Evolutionary conservation across 35 echinoderm and acorn worm genomes (phyloP), one percentile per base, ranked within the genome.

Genomic region (Diadema setosum): DNA sequence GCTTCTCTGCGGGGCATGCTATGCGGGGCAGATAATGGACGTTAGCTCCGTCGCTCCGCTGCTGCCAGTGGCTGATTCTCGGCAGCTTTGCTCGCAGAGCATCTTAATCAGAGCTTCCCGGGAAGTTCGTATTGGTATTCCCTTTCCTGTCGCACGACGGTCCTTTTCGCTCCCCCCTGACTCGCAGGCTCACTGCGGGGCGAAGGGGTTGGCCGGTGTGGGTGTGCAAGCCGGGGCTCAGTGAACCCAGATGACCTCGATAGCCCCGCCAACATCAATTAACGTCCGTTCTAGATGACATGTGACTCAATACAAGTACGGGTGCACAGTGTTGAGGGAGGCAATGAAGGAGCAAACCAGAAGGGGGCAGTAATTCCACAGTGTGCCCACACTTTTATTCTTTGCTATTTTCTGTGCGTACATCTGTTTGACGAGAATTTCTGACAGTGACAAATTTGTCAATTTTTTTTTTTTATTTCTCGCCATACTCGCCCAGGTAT

Each of bases 71-170:
- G 73, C 73, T 44, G 73, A 78, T 36, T 78, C 73, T 39, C 30
- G 8, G 39, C n/a, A 41, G 35, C 29, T 36, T 78, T 2, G 36
- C 73, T 78, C 9, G 44, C 73, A 44, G 40, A 44, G 73, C 33
- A 44, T 78, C 40, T 43, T 78, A 78, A 78, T 78, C 73, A 78
- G 20, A 39, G 73, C 44, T 78, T 78, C 73, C 73, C 44, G 39
- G 73, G 73, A 78, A 78, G 73, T 78, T 78, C 44, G 73, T 78
- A 78, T 78, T 78, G 73, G 73, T 78, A 78, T 78, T 78, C 73
- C 73, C 73, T 78, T 78, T 78, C 73, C 73, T 78, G 73, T 78
- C 37, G 73, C n/a, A n/a, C 40, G 9, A 39, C 73, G 73, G 39
- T 78, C 44, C 73, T 35, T 44, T 44, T 42, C 44, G 24, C 25